Base-by-base conservation (phyloP, 2,888 invertebrate species). In the Parnassius apollo region DNA sequence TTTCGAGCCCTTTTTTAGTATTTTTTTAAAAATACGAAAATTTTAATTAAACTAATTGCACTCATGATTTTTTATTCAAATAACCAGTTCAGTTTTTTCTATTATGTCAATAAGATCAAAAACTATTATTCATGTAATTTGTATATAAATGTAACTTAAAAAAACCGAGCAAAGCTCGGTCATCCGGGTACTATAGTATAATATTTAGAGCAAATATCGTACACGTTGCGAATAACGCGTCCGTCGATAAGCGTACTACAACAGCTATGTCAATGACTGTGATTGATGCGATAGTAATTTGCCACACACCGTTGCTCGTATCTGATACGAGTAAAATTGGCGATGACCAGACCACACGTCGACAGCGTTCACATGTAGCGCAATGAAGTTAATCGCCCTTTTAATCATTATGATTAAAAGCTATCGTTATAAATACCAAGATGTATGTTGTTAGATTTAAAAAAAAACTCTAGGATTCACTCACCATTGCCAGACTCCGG, bases 221-320 rank as follows among this genome's bases (percentile, higher is more conserved):
- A 22, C 42, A 25, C 58, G 60, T 60, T 59, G 63, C 62, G 64
- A 62, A 59, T 59, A 67, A 62, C 59, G 59, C 59, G 55, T 69
- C 73, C 68, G 69, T 67, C 68, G 68, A 75, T 75, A 76, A 70
- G 67, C 65, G 64, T 76, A 76, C 78, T 78, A 78, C 77, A 80
- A 81, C 78, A 74, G 77, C 77, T 80, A 85, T 84, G 86, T 88
- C 89, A 89, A 88, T 86, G 79, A 78, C 77, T 74, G 71, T 87
- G 88, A 90, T 88, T 87, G 88, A 90, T 88, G 86, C 67, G 88
- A 82, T 83, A 83, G 86, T 83, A 88, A 89, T 90, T 79, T 84
- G 72, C 76, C 74, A 73, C 75, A 77, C 77, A 90, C 91, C 90
- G 91, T 90, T 90, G 87, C 73, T 85, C 78, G 91, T 90, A 90